Evolutionary conservation across 2,888 invertebrate species (phyloP), one percentile per base, ranked within the genome.

Genomic region (Leucoma salicis): DNA sequence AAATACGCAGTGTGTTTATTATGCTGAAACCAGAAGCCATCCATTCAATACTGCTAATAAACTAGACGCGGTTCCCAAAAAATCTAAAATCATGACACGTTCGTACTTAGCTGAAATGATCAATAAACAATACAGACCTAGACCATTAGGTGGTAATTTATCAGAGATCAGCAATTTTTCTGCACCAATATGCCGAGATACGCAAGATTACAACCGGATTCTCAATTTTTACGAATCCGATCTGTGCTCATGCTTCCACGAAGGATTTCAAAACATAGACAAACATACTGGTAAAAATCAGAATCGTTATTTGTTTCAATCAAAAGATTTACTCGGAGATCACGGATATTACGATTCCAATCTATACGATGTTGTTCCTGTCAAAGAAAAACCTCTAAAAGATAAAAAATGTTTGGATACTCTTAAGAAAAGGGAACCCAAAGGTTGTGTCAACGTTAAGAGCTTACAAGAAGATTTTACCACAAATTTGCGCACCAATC

Each of bases 321-420:
- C 29, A 12, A 29, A 35, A 12, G 29, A 25, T 27, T 14, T 61
- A 27, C 53, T 53, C 24, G 60, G 54, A 10, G 63, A 58, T 11
- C 60, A 62, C 14, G 42, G 56, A 25, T 82, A 76, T 54, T 81
- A 86, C 39, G 79, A 87, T 46, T 73, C 82, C 2, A 77, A 73
- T 39, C 62, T 75, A 21, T 85, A 85, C 33, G 88, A 88, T 49
- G 49, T 85, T 12, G 52, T 81, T 13, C 87, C 87, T 1, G 86
- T 87, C 1, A 86, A 72, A 56, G 86, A 87, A 51, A 74, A 69
- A 16, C 35, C 73, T 1, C 12, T 51, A 3, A 74, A 68, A 53
- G 41, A 43, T 12, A 57, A 53, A 38, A 71, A 67, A 35, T 53
- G 65, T 16, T 49, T 54, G 0, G 61, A 64, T 12, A 39, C 24